phyloP scores from a whole-genome alignment of 2,888 invertebrate genomes.

The Polyommatus iphigenia region DNA sequence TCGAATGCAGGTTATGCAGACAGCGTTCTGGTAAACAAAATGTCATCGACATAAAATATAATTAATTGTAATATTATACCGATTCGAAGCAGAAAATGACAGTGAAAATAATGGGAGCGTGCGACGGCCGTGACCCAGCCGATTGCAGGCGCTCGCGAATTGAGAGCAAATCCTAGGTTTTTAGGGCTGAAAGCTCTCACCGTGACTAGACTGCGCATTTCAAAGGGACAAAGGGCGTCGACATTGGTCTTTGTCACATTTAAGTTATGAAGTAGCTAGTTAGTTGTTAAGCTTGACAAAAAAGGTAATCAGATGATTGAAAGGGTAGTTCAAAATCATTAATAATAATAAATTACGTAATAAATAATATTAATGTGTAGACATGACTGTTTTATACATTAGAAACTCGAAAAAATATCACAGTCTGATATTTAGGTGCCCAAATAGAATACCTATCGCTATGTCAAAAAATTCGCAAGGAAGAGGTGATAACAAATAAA shows the following conservation, averaged over 20 bases:
- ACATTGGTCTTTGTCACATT: constrained; percentile 15
- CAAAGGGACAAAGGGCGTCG: constrained; percentile 7
- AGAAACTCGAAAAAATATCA: background rate
- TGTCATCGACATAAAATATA: background rate
- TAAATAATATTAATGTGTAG: too few relatives aligned
- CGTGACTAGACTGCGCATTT: constrained; percentile 20
- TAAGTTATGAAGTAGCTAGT: background rate
- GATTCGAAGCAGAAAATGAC: background rate
- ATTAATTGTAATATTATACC: background rate
- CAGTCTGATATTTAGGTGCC: background rate
- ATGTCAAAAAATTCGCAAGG: background rate
- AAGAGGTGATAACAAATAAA: background rate
- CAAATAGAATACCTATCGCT: background rate
- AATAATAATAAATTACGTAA: background rate
- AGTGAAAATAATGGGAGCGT: constrained; percentile 13
- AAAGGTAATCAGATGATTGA: background rate
- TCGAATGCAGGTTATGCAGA: too few relatives aligned
- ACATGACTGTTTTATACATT: too few relatives aligned
- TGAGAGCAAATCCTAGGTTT: constrained; percentile 19
- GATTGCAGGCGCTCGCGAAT: constrained; percentile 8
- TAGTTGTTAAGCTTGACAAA: background rate
- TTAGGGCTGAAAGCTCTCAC: constrained; percentile 14
- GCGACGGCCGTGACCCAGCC: background rate
- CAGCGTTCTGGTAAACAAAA: background rate
- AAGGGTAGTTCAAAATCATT: background rate